Conservation (phyloP, 2,113 vertebrate species). For the Hemicordylus capensis region DNA sequence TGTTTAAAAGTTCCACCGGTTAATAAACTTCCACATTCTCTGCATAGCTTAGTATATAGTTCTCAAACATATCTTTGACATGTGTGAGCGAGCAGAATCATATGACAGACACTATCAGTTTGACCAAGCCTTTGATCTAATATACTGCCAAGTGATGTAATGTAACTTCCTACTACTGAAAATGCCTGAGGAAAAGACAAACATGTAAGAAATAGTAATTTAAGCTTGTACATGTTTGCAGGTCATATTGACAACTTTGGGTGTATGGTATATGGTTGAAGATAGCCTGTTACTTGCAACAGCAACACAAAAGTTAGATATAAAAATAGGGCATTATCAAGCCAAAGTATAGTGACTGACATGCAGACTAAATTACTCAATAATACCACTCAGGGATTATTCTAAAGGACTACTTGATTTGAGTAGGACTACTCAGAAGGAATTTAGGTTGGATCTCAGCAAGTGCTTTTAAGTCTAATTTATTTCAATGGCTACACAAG, state of each 20-base stretch:
- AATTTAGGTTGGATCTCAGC: no score
- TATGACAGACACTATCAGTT: background rate
- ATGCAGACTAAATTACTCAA: no score
- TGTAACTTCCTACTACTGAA: constrained; percentile 8
- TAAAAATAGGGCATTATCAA: background rate
- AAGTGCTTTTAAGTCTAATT: background rate
- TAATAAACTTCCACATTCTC: constrained; percentile 21
- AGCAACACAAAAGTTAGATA: background rate
- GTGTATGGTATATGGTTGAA: background rate
- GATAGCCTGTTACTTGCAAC: background rate
- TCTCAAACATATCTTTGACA: background rate
- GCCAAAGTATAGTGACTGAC: no score
- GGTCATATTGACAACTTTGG: background rate
- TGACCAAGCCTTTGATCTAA: background rate
- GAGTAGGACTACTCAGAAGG: no score
- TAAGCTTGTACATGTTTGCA: constrained; percentile 14
- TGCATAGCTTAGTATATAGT: constrained; percentile 21
- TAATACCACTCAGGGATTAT: no score
- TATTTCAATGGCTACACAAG: background rate
- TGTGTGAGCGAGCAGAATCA: background rate
- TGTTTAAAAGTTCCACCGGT: background rate
- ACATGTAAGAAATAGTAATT: background rate
- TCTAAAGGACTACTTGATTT: no score
- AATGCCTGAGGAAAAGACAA: constrained; percentile 20
- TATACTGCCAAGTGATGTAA: constrained; percentile 18